phyloP scores from a whole-genome alignment of 2,113 vertebrate genomes.

The Echinops telfairi region DNA sequence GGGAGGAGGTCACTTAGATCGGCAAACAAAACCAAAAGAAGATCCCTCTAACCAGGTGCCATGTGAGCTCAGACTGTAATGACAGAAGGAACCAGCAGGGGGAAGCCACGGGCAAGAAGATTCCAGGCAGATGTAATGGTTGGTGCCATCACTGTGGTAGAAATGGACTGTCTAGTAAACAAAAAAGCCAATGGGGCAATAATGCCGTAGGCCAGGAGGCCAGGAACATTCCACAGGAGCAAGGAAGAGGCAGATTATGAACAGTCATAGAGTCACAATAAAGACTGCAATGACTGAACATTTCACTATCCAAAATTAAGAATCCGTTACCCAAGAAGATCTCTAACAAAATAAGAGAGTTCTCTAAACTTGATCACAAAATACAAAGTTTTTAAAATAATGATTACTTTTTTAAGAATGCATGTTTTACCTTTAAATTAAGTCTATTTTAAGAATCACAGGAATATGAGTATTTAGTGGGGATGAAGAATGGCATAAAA shows the following conservation, averaged over 20 bases:
- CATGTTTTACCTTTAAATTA: not conserved
- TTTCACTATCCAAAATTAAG: not conserved
- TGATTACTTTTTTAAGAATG: conserved; percentile 23
- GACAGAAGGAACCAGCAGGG: not conserved
- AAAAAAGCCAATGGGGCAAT: not conserved
- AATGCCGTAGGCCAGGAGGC: not conserved
- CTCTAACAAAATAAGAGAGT: conserved; percentile 7
- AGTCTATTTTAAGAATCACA: not conserved
- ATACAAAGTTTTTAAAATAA: not conserved
- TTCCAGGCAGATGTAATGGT: not conserved
- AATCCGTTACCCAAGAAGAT: not conserved
- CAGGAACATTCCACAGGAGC: not conserved
- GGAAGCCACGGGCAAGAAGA: conserved; percentile 1
- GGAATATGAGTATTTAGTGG: not conserved
- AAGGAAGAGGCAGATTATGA: not conserved
- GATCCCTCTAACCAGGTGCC: not conserved
- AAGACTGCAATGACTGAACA: not conserved
- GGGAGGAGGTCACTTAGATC: not conserved
- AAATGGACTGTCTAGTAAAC: not conserved
- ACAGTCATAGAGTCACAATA: not conserved
- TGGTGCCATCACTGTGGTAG: not conserved
- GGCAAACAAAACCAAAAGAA: not conserved
- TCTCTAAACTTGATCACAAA: not conserved
- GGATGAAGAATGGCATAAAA: not conserved
- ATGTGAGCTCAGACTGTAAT: not conserved